Base-by-base conservation (phyloP, 2,113 vertebrate genomes). In the Protomyctophum bolini region DNA sequence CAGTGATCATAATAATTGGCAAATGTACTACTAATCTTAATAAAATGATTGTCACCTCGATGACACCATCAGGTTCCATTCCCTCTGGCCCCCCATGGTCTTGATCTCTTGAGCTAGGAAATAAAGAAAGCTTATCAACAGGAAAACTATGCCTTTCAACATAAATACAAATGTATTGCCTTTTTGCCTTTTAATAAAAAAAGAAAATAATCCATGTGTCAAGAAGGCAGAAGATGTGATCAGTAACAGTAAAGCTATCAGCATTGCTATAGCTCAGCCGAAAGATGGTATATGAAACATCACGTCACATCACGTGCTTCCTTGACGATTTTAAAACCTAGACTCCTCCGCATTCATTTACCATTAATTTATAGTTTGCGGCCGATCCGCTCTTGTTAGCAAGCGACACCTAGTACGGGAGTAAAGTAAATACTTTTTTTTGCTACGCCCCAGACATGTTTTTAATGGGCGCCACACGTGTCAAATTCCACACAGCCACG, bases 61-160 rank as follows among this genome's bases (percentile, higher is more conserved):
- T 99, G 92, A 99, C 91, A 89, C 97, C 97, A 95, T 98, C 98
- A 82, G 97, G 97, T 90, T 99, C 97, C 97, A 99, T 99, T 89
- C 96, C 97, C 84, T 98, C 98, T 47, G 97, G 97, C 91, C 97
- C 96, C 77, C 92, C 97, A 98, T 98, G 96, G 93, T 99, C 98
- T 97, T 94, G 94, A 88, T 99, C 97, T 97, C 95, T 97, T 90
- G 86, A 80, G 70, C 59, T 84, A 64, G 66, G 70, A 0, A 63
- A 45, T 10, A 58, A 11, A 57, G 50, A 2, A 63, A 3, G 15
- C 0, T 21, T n/a, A 1, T 69, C 6, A 72, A 6, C 21, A 58
- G 3, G 15, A 15, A 33, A 12, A 51, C 7, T 4, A n/a, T 54
- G 29, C n/a, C 55, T 8, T 21, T 21, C 21, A 21, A 21, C 21